Conservation (phyloP, 2,797 vertebrate species). For the Bovichtus diacanthus region DNA sequence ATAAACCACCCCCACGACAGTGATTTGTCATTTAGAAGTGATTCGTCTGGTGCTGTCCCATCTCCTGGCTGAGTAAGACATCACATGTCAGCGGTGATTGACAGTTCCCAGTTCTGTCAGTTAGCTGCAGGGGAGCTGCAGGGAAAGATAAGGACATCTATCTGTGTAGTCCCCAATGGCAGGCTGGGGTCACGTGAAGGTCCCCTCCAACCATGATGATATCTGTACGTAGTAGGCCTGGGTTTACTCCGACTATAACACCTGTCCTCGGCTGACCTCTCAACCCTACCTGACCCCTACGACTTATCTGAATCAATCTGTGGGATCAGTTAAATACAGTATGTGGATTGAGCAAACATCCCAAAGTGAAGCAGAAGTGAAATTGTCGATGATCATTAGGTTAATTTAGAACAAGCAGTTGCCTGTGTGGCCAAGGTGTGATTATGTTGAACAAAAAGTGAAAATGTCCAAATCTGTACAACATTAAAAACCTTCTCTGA, state of each 20-base stretch:
- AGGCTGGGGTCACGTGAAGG: slow-evolving; percentile 76
- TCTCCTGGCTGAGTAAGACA: slow-evolving; percentile 78
- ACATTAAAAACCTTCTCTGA: neutral
- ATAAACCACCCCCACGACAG: slow-evolving; percentile 58
- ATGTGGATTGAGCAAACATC: neutral
- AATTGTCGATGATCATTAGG: neutral
- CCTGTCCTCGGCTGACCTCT: slow-evolving; percentile 71
- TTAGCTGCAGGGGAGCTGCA: slow-evolving; percentile 80
- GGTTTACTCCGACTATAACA: slow-evolving; percentile 73
- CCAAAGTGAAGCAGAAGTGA: neutral
- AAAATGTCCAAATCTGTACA: neutral
- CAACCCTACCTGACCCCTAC: slow-evolving; percentile 58
- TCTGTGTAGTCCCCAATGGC: slow-evolving; percentile 79
- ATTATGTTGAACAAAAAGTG: neutral
- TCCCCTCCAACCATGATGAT: slow-evolving; percentile 68
- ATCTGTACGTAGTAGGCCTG: slow-evolving; percentile 70
- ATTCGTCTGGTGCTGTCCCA: slow-evolving; percentile 77
- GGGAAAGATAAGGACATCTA: slow-evolving; percentile 84
- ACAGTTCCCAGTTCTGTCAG: slow-evolving; percentile 81
- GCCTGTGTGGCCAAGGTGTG: neutral
- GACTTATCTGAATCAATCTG: slow-evolving; percentile 14
- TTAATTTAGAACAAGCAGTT: neutral
- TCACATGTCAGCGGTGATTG: slow-evolving; percentile 80
- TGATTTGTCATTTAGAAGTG: slow-evolving; percentile 79
- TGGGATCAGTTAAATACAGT: slow-evolving; percentile 1